Conservation (phyloP, 92 coral and sea anemone species). For the Porites rus region DNA sequence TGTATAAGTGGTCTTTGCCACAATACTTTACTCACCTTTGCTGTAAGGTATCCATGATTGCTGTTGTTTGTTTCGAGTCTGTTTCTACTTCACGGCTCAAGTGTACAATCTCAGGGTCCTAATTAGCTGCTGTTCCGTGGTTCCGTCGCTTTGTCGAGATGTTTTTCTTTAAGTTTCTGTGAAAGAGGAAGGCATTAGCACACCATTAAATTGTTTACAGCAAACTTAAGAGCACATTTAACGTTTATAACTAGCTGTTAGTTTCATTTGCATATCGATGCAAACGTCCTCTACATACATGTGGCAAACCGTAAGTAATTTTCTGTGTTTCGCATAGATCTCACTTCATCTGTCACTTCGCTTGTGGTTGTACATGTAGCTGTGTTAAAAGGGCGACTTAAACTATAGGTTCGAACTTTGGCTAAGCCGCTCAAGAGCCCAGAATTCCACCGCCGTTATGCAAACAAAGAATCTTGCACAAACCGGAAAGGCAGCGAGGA, state of each 20-base stretch:
- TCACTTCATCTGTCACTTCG: not conserved
- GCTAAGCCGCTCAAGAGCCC: not conserved
- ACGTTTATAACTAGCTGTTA: not conserved
- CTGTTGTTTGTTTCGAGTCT: not conserved
- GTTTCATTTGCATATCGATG: not conserved
- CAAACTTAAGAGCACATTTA: not conserved
- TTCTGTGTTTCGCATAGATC: not conserved
- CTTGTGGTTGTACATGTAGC: not conserved
- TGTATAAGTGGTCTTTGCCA: too few relatives aligned
- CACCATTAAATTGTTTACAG: not conserved
- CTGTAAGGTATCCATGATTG: not conserved
- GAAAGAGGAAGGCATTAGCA: slow-evolving; percentile 16
- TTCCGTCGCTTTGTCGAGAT: not conserved
- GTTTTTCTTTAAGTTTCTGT: not conserved
- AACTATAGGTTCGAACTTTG: not conserved
- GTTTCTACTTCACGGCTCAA: not conserved
- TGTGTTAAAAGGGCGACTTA: not conserved
- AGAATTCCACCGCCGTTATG: not conserved
- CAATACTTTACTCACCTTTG: not conserved
- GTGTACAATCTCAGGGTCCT: not conserved
- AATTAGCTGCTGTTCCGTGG: not conserved
- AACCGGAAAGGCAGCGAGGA: not conserved
- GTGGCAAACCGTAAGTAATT: not conserved
- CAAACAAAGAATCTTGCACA: slow-evolving; percentile 2
- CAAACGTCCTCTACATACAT: not conserved